phyloP scores from a whole-genome alignment of 2,797 vertebrate genomes.

The Harpagifer antarcticus region DNA sequence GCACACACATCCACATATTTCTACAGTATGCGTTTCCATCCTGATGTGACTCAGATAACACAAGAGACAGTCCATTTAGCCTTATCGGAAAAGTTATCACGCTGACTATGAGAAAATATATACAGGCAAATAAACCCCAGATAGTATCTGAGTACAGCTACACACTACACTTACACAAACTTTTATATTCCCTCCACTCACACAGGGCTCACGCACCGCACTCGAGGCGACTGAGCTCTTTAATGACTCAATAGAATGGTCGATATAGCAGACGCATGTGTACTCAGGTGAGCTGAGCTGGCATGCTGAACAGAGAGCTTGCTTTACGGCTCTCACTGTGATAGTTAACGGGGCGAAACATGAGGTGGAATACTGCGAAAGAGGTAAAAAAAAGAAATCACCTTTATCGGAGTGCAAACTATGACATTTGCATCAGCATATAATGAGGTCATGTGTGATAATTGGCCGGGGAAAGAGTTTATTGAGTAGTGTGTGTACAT shows the following conservation, averaged over 20 bases:
- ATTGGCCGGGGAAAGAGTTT: neutral
- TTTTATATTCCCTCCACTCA: conserved; percentile 37
- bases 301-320: conserved; percentile 56
- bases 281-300: conserved; percentile 74
- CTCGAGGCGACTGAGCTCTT: conserved; percentile 54
- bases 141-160: conserved; percentile 62
- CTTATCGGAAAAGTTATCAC: conserved; percentile 61
- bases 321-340: conserved; percentile 61
- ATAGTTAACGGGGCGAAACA: conserved; percentile 66
- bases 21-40: conserved; percentile 17
- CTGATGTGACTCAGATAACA: conserved; percentile 56
- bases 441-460: conserved; percentile 14
- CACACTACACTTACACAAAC: conserved; percentile 58
- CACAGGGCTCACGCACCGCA: conserved; percentile 22
- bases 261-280: conserved; percentile 69
- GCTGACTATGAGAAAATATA: conserved; percentile 78
- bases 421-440: conserved; percentile 25
- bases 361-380: conserved; percentile 44
- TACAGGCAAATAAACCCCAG: conserved; percentile 68
- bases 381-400: conserved; percentile 24
- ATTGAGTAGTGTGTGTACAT: neutral
- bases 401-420: conserved; percentile 25
- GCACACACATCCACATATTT: neutral
- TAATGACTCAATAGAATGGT: conserved; percentile 75
- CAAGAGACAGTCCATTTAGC: conserved; percentile 66